phyloP scores from a whole-genome alignment of 2,113 vertebrate genomes.

The Columbina picui region DNA sequence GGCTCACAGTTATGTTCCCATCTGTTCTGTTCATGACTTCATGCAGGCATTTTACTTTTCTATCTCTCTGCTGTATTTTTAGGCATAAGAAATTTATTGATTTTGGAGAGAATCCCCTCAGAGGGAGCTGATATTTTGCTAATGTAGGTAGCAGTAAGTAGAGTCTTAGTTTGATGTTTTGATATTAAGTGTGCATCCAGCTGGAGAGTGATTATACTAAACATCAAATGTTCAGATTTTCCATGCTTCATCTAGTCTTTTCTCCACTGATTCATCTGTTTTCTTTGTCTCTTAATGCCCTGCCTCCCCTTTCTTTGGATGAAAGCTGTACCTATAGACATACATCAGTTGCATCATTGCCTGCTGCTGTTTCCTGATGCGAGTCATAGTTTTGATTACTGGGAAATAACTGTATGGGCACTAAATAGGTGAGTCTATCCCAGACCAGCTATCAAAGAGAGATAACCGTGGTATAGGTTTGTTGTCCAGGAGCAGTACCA shows the following conservation, averaged over 20 bases:
- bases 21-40: neutral
- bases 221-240: neutral
- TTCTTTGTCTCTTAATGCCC: neutral
- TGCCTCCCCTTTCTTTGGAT: rapidly evolving
- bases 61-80: neutral
- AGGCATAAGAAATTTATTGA: neutral
- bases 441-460: neutral
- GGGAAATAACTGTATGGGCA: neutral
- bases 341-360: neutral
- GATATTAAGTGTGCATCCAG: neutral
- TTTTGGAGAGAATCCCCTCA: neutral
- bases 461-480: neutral
- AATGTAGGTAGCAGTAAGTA: neutral
- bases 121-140: neutral
- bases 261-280: neutral
- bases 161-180: neutral
- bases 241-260: neutral
- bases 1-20: neutral
- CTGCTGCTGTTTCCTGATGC: neutral
- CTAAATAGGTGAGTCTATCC: neutral
- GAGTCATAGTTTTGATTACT: neutral
- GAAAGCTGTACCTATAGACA: neutral
- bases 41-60: neutral
- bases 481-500: neutral
- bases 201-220: neutral